Base-by-base conservation (phyloP, 1,140 invertebrate genomes). In the Pissodes strobi region DNA sequence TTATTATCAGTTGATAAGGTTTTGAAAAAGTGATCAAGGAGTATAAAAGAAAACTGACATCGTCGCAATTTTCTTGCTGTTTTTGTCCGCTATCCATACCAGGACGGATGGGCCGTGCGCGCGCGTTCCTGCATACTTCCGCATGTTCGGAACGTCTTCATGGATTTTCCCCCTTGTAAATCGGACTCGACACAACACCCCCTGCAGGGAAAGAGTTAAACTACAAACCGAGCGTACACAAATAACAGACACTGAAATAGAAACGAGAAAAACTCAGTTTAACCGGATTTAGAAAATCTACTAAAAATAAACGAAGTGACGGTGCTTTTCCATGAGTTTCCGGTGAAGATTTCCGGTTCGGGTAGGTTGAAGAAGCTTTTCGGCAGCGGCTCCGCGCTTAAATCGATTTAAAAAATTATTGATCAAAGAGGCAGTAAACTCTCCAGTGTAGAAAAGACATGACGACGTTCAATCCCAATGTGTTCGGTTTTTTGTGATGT, bases 371-470 rank as follows among this genome's bases (percentile, higher is more conserved):
- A n/a, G n/a, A n/a, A n/a, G n/a, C n/a, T n/a, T n/a, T n/a, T n/a
- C n/a, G n/a, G n/a, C n/a, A n/a, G n/a, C n/a, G n/a, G n/a, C n/a
- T 21, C 68, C 65, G 71, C 69, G 67, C 66, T 69, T 53, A 38
- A 71, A 74, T 74, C 73, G 73, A 74, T 74, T 61, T 43, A 48
- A 64, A 64, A 72, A 74, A 70, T 60, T 74, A 74, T 74, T 69
- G 72, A 74, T 74, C 66, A 64, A 53, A 64, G 64, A 64, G 48
- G 41, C 59, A 63, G 60, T 27, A 64, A 60, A 58, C 48, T 57
- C 61, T 58, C 23, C 45, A 68, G 68, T 71, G 22, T 13, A 21
- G 25, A 60, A 51, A 27, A 19, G 6, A 64, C 61, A 69, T 49
- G 38, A 61, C 27, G 46, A 59, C 25, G 18, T 51, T 70, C 66